Evolutionary conservation across 2,113 vertebrate species (phyloP).

Genomic region (Leptobrachium leishanense): DNA sequence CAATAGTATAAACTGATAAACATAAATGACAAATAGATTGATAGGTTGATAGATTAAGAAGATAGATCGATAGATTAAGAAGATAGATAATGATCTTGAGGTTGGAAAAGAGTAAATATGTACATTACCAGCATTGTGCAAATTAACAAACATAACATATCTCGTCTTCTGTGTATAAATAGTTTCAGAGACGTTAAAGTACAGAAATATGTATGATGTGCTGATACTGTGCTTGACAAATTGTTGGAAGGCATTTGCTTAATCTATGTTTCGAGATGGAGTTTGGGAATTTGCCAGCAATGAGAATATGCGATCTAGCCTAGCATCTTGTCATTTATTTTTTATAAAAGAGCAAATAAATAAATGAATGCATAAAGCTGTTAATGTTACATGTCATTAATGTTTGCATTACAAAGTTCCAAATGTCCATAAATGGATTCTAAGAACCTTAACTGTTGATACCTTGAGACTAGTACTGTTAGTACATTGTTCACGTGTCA

Average conservation of each 20-base stretch:
- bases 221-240: constrained; percentile 42
- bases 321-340: constrained; percentile 42
- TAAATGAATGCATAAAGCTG: constrained; percentile 4
- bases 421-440: constrained; percentile 1
- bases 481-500: too few species aligned
- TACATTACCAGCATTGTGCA: not conserved
- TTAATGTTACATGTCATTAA: constrained; percentile 9
- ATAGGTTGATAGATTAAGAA: too few species aligned
- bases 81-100: too few species aligned
- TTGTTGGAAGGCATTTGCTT: constrained; percentile 45
- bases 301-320: constrained; percentile 33
- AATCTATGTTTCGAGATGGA: constrained; percentile 42
- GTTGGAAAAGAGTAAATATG: too few species aligned
- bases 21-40: too few species aligned
- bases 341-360: constrained; percentile 30
- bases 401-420: not conserved
- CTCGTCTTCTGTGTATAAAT: constrained; percentile 42
- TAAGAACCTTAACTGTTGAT: not conserved
- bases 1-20: too few species aligned
- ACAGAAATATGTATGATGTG: constrained; percentile 36
- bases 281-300: constrained; percentile 38
- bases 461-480: too few species aligned
- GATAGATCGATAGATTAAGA: too few species aligned
- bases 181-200: constrained; percentile 39
- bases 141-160: constrained; percentile 28